Evolutionary conservation across 2,113 vertebrate species (phyloP).

Genomic region (Pelusios castaneus): DNA sequence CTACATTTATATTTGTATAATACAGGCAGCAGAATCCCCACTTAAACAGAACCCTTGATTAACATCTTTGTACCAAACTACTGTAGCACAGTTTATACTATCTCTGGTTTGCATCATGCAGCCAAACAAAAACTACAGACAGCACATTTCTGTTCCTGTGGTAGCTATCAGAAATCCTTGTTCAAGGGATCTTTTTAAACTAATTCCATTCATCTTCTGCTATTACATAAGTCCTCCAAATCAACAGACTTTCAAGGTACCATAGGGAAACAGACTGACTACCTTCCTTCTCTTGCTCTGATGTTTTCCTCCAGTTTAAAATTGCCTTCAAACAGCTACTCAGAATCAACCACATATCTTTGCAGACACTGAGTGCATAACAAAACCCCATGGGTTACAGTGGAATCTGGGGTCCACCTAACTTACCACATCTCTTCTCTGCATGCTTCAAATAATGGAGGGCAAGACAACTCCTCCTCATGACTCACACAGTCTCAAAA

Average conservation of each 20-base stretch:
- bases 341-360: neutral
- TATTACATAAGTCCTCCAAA: neutral
- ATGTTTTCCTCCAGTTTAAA: slow-evolving; percentile 35
- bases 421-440: neutral
- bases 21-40: neutral
- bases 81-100: neutral
- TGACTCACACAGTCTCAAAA: neutral
- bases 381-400: neutral
- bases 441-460: neutral
- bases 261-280: neutral
- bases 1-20: neutral
- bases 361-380: neutral
- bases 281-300: neutral
- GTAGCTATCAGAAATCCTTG: slow-evolving; percentile 25
- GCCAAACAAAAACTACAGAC: slow-evolving; percentile 18
- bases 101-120: neutral
- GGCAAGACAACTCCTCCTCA: neutral
- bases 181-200: neutral
- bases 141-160: slow-evolving; percentile 17
- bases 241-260: neutral
- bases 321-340: slow-evolving; percentile 30
- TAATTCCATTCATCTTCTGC: neutral
- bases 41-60: slow-evolving; percentile 10
- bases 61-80: neutral
- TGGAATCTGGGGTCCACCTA: neutral